Evolutionary conservation across 30 jellyfish, hydroid and myxozoan species (phyloP), one percentile per base, ranked within the genome.

Genomic region (Pelagia noctiluca): DNA sequence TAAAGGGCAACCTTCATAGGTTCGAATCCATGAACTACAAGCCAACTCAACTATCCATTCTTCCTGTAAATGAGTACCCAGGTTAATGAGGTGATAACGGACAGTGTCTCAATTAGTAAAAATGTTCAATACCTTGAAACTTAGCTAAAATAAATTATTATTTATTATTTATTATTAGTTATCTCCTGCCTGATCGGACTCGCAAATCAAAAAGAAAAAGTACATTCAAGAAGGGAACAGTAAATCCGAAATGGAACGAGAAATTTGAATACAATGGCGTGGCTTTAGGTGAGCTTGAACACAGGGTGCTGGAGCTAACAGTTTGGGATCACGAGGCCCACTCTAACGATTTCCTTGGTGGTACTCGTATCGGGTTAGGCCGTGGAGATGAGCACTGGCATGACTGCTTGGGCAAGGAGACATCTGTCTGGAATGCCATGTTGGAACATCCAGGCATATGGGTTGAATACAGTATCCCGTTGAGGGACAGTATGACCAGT

Each of bases 301-400:
- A 69, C 35, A 86, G 97, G 60, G 99, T 89, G 53, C 76, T 95
- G 31, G 99, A 95, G 66, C 76, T 95, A 34, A 95, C 99, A 35
- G 99, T 95, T 2, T 95, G 99, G 99, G 99, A 95, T 63, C 96
- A 95, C 64, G 97, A 95, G 47, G 24, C 81, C 37, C 85, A 67
- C 13, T 86, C 96, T 19, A 95, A 95, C 65, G 95, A 88, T 53
- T 95, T 95, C 69, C 88, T 95, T 19, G 99, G 97, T 3, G 98
- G 98, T 24, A 25, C 89, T 78, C 80, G 98, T 71, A 73, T 95
- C 3, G 99, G 99, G 21, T 33, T 95, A 29, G 88, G 82, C 21
- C 94, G 96, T 21, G 99, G 99, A 12, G 99, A 95, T 36, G 96
- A 95, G 50, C 37, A 71, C 57, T 95, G 99, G 99, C 97, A 95